Evolutionary conservation across 2,797 vertebrate species (phyloP), one percentile per base, ranked within the genome.

Genomic region (Alectoris magna): DNA sequence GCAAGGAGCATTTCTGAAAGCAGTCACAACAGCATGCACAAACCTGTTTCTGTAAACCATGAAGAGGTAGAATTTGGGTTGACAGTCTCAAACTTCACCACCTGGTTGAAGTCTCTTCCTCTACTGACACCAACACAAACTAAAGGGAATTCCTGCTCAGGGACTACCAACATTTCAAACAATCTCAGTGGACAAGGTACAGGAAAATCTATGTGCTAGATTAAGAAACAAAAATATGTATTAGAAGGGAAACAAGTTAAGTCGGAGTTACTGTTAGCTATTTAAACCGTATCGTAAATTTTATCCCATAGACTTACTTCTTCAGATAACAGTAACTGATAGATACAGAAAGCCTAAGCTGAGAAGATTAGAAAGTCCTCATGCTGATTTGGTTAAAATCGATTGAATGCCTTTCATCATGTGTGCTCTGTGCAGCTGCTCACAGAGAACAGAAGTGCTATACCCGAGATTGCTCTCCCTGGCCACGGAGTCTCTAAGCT

Each of bases 41-140:
- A 95, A 99, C 99, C 98, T 97, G 98, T 98, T 98, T 99, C 99
- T 93, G 98, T 99, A 98, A 99, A 99, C 99, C 99, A 99, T 0
- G 98, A 99, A 84, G 98, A 99, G 97, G 99, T 98, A 97, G 98
- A 98, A 97, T 99, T 99, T 95, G 99, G 99, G 98, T 99, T 99
- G 96, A 99, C 98, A 23, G 99, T 99, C 96, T 98, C 98, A 94
- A 99, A 99, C 72, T 98, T 97, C 82, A 99, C 99, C 96, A 99
- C 99, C 92, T 99, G 99, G 96, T 98, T 98, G 97, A 99, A 98
- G 71, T 99, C 99, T 90, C 98, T 98, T 85, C 99, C 99, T 98
- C 98, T 98, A 49, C 98, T 98, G 97, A 99, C 98, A 27, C 98
- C 99, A 18, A 99, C 98, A 63, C 99, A 99, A 96, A 99, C 98